Base-by-base conservation (phyloP, 92 coral and sea anemone genomes). In the Porites rus region DNA sequence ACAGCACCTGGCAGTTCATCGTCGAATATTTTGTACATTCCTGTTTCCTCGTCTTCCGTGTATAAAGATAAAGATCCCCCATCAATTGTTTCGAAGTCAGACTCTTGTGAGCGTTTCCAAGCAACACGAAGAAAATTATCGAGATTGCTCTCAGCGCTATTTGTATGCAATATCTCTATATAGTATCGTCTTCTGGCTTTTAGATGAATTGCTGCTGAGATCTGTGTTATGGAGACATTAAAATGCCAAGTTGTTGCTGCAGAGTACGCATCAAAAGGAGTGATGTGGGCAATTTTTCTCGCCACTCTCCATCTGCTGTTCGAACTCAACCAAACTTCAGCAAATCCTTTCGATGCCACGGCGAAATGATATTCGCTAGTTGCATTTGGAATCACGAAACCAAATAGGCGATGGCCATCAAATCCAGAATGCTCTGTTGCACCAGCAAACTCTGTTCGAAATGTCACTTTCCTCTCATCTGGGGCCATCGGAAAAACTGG, bases 401-500 rank as follows among this genome's bases (percentile, higher is more conserved):
- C 95, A 77, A 89, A 69, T 13, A 92, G 65, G 1, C 93, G 88
- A 58, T 79, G 86, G 2, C 70, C 86, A 59, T 82, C 76, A 7
- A 28, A 18, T 13, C 51, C 51, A 18, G n/a, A 1, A 14, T 22
- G 8, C 17, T 28, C 50, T 25, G 7, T 25, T 20, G 10, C 2
- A 5, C 31, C 65, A 3, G 12, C 21, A 31, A 80, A 53, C 17
- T 68, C 84, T 69, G 84, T 80, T 31, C 84, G 64, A 24, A 53
- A 51, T 24, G 28, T 68, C 10, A 69, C 14, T 22, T 24, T 20
- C 70, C 84, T 71, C 11, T 31, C 58, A 83, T 88, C 88, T 11
- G 92, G 92, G 1, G 92, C 92, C 18, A 51, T 61, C 10, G 92
- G 88, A 52, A 88, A 88, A 38, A 83, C 51, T 52, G 92, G 92